These are phyloP conservation scores for Yponomeuta malinellus DNA, from an alignment of 2,888 invertebrate species.

Conservation along the genomic window DNA sequence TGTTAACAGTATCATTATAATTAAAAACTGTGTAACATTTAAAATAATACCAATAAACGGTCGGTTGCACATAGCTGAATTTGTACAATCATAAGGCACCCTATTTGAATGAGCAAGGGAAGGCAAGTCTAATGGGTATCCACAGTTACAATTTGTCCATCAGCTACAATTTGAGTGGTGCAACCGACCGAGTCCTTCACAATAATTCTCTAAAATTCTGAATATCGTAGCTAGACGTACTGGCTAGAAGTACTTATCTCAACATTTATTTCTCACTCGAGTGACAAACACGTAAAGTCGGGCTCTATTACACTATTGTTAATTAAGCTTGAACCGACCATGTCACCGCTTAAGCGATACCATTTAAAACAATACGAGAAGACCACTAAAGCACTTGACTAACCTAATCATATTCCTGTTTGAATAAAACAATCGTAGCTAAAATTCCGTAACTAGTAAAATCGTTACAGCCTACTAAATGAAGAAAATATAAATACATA, in stretches of 20 bases:
- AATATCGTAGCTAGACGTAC: not conserved
- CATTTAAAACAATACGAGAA: not conserved
- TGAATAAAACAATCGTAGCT: conserved; percentile 3
- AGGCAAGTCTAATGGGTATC: no score
- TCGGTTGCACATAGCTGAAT: not conserved
- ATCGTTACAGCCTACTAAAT: not conserved
- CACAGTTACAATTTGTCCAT: no score
- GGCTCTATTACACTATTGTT: not conserved
- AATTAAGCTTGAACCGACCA: not conserved
- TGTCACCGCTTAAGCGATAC: not conserved
- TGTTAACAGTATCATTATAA: not conserved
- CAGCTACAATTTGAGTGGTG: not conserved
- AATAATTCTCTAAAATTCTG: not conserved
- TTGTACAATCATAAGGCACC: not conserved
- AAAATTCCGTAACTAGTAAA: conserved; percentile 6
- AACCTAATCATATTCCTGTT: not conserved
- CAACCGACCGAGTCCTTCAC: not conserved
- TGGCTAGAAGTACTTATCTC: not conserved
- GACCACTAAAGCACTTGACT: not conserved
- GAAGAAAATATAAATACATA: conserved; percentile 6
- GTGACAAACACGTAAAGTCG: not conserved
- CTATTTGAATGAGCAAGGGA: not conserved
- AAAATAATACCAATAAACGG: not conserved
- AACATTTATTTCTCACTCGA: not conserved
- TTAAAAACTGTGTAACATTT: not conserved